Base-by-base conservation (phyloP, 2,888 invertebrate genomes). In the Nowickia ferox region DNA sequence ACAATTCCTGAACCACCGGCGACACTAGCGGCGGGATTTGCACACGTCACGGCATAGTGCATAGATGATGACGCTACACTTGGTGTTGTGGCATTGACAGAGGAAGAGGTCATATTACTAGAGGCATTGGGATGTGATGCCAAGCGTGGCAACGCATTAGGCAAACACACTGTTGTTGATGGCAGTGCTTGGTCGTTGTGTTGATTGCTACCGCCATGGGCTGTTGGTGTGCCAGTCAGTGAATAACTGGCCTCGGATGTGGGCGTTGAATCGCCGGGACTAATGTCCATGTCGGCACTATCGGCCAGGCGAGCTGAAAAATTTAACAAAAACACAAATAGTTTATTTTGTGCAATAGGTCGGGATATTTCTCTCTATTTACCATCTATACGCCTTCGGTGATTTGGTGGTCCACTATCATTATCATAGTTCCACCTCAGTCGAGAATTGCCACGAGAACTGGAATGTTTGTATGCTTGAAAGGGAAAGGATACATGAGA, bases 201-300 rank as follows among this genome's bases (percentile, higher is more conserved):
- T 88, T 86, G 89, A 59, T 79, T 82, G 80, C 84, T 84, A 87
- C 88, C 88, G 86, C 84, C 87, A 78, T 91, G 91, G 84, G 92
- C 89, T 51, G 90, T 92, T 71, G 93, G 93, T 83, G 93, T 93
- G 79, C 93, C 93, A 86, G 92, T 92, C 77, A 93, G 87, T 72
- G 93, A 92, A 89, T 96, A 96, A 84, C 96, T 95, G 87, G 96
- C 95, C 93, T 97, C 97, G 40, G 97, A 97, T 80, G 97, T 95
- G 53, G 97, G 97, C 87, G 97, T 97, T 91, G 97, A 97, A 91
- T 97, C 96, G 89, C 97, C 97, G 17, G 97, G 97, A 84, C 98
- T 98, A 91, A 98, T 98, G 91, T 98, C 98, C 98, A 98, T 98
- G 91, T 98, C 98, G 93, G 97, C 96, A 90, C 94, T 94, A 86